These are phyloP conservation scores for Hyperoplus immaculatus DNA, from an alignment of 2,797 vertebrate species.

Conservation along the genomic window DNA sequence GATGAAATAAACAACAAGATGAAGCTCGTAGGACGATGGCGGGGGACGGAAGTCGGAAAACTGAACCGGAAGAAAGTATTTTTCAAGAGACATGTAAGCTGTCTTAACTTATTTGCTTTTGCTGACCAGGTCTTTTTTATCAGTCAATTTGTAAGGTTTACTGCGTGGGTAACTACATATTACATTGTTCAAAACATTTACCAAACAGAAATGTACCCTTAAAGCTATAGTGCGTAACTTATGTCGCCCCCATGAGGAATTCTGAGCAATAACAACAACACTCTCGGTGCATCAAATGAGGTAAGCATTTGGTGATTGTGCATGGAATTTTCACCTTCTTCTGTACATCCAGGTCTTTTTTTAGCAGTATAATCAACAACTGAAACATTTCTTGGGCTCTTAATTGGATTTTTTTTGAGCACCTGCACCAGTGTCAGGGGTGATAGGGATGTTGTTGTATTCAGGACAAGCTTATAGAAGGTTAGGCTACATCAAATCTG, in stretches of 20 bases:
- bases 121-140: not conserved
- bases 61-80: slow-evolving; percentile 24
- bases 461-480: too few relatives aligned
- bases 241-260: not conserved
- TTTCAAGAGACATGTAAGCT: not conserved
- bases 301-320: too few relatives aligned
- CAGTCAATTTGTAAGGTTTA: not conserved
- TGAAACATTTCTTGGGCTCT: too few relatives aligned
- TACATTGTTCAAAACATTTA: not conserved
- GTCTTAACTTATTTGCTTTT: not conserved
- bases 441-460: too few relatives aligned
- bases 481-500: too few relatives aligned
- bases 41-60: slow-evolving; percentile 38
- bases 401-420: too few relatives aligned
- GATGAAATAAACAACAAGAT: slow-evolving; percentile 64
- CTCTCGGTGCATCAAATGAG: too few relatives aligned
- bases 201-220: not conserved
- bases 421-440: too few relatives aligned
- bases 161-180: not conserved
- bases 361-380: too few relatives aligned
- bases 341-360: too few relatives aligned
- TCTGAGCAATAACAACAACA: not conserved
- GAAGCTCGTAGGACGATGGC: rapidly evolving
- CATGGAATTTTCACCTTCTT: too few relatives aligned
- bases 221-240: too few relatives aligned